Conservation (phyloP, 1,140 invertebrate species). For the Portunus trituberculatus region DNA sequence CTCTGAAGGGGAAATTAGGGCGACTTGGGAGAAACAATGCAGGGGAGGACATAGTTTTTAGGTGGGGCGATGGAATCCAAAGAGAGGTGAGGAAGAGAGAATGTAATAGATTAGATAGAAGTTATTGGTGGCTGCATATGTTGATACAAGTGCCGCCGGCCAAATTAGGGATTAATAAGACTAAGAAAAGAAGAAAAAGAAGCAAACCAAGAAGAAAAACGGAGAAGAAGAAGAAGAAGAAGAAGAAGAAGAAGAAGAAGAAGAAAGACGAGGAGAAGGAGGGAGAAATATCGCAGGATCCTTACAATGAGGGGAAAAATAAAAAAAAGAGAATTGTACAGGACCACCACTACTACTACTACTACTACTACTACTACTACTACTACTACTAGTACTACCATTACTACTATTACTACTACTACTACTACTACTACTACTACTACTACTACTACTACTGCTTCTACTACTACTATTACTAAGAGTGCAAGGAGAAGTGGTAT, state of each 20-base stretch:
- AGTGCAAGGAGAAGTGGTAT: not conserved
- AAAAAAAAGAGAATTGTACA: not conserved
- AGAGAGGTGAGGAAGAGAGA: not conserved
- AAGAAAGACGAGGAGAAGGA: not conserved
- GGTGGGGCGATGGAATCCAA: not conserved
- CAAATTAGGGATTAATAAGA: too few species aligned
- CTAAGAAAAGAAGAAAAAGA: not conserved
- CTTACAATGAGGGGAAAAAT: not conserved
- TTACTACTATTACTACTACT: not conserved
- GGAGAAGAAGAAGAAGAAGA: not conserved
- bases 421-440: too few species aligned
- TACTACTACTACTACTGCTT: too few species aligned
- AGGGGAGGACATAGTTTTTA: not conserved
- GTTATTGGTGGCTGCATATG: too few species aligned
- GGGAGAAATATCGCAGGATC: not conserved
- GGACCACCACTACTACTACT: not conserved
- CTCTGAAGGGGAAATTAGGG: not conserved
- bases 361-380: slow-evolving; percentile 35
- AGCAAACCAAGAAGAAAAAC: not conserved
- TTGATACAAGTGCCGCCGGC: too few species aligned
- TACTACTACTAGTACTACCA: slow-evolving; percentile 6
- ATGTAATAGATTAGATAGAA: too few species aligned
- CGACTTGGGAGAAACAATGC: not conserved
- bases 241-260: not conserved
- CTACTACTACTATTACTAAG: too few species aligned